Evolutionary conservation across 2,113 vertebrate species (phyloP).

Genomic region (Crotalus horridus): DNA sequence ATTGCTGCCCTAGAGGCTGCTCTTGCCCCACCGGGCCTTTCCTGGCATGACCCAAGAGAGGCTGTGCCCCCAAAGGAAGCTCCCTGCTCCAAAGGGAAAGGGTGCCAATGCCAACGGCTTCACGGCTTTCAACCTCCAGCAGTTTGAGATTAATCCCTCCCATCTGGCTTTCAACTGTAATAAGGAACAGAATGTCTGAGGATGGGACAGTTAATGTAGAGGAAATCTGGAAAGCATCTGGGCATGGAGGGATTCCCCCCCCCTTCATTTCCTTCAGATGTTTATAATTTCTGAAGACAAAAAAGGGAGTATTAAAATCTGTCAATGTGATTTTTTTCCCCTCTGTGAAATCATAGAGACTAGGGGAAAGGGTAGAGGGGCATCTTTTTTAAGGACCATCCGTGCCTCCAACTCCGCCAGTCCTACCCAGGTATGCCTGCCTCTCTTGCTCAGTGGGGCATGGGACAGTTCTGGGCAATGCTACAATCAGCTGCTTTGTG

Average conservation of each 20-base stretch:
- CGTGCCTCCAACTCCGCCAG: conserved; percentile 68
- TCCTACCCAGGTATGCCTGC: conserved; percentile 59
- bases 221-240: conserved; percentile 82
- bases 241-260: conserved; percentile 71
- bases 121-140: conserved; percentile 45
- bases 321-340: conserved; percentile 77
- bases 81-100: neutral
- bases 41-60: neutral
- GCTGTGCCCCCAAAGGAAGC: neutral
- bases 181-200: conserved; percentile 73
- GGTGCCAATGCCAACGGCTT: conserved; percentile 8
- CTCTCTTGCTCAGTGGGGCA: conserved; percentile 44
- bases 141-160: conserved; percentile 59
- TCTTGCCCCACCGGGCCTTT: neutral
- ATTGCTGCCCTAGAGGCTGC: neutral
- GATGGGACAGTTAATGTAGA: conserved; percentile 70
- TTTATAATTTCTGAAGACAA: conserved; percentile 83
- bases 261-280: conserved; percentile 82
- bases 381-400: conserved; percentile 72
- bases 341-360: conserved; percentile 79
- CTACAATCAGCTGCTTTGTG: conserved; percentile 53
- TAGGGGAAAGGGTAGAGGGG: conserved; percentile 50
- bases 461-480: conserved; percentile 51
- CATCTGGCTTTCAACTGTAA: conserved; percentile 70
- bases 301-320: conserved; percentile 78